Evolutionary conservation across 2,888 invertebrate species (phyloP), one percentile per base, ranked within the genome.

Genomic region (Pelosia muscerda): DNA sequence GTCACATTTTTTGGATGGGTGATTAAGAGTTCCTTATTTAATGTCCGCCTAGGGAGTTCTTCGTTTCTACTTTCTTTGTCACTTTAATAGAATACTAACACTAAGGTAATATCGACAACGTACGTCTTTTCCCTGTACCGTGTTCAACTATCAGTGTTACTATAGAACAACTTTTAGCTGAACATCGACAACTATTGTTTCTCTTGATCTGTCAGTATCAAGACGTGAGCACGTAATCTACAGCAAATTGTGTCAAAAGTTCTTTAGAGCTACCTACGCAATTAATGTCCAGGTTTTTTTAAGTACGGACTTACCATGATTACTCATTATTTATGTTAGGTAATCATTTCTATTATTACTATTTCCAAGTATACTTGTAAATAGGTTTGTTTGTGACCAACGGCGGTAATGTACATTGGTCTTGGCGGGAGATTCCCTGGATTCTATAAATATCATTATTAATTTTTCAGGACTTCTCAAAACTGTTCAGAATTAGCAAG

Each of bases 361-460:
- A 23, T 59, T 19, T 34, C 22, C 22, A 58, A 13, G 23, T 15
- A 49, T 19, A n/a, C 49, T 1, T 5, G 13, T 11, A 49, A 15
- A 28, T n/a, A n/a, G 31, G 57, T n/a, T 42, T 26, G 6, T 42
- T 60, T 60, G 60, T 60, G 60, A 25, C 23, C 10, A 19, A 5
- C 2, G 19, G 1, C 8, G 26, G 38, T 42, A 25, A 26, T 60
- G 9, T 3, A 11, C 11, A 23, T 19, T 19, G 25, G 25, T 60
- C 5, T 2, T 22, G n/a, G 26, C 11, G 26, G 60, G 58, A 58
- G 58, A 60, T 28, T 26, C 61, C 61, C 49, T n/a, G 61, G 61
- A 26, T 61, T 61, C 61, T 49, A 61, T n/a, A 49, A 26, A 42
- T 0, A 26, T 0, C 1, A 15, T 55, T 15, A 5, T 22, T 42